Conservation (phyloP, 1,140 invertebrate genomes). For the Lucilia cuprina region DNA sequence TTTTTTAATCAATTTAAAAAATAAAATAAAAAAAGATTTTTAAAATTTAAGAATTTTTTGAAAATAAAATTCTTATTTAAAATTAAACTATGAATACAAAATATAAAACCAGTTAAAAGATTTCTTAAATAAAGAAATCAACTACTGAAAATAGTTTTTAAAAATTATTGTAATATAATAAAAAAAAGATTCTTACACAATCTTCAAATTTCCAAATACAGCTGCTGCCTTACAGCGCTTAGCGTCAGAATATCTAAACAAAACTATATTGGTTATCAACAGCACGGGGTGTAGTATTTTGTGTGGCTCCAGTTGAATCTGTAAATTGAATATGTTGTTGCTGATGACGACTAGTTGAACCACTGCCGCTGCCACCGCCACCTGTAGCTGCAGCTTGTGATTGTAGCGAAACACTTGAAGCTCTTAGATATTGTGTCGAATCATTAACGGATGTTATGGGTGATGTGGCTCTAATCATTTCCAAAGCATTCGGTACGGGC, state of each 20-base stretch:
- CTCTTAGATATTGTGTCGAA: constrained; percentile 44
- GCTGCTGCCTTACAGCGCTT: background rate
- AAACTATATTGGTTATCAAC: constrained; percentile 74
- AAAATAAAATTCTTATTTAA: no score
- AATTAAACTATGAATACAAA: no score
- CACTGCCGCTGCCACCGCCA: constrained; percentile 5
- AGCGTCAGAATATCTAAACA: constrained; percentile 61
- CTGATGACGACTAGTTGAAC: background rate
- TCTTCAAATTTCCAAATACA: background rate
- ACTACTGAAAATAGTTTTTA: no score
- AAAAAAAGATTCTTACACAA: background rate
- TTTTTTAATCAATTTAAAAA: no score
- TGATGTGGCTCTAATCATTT: background rate
- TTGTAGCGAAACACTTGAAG: constrained; percentile 57
- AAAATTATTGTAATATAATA: background rate
- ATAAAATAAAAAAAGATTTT: background rate
- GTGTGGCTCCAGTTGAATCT: background rate
- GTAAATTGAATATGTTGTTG: constrained; percentile 5
- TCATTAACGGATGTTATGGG: constrained; percentile 41
- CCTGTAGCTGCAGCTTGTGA: constrained; percentile 35
- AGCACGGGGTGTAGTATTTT: constrained; percentile 60
- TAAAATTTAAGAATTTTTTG: background rate
- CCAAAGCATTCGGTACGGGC: background rate
- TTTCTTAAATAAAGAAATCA: no score
- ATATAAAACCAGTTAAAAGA: no score